These are phyloP conservation scores for Apistogramma diplotaenia DNA, from an alignment of 2,113 vertebrate species.

Conservation along the genomic window DNA sequence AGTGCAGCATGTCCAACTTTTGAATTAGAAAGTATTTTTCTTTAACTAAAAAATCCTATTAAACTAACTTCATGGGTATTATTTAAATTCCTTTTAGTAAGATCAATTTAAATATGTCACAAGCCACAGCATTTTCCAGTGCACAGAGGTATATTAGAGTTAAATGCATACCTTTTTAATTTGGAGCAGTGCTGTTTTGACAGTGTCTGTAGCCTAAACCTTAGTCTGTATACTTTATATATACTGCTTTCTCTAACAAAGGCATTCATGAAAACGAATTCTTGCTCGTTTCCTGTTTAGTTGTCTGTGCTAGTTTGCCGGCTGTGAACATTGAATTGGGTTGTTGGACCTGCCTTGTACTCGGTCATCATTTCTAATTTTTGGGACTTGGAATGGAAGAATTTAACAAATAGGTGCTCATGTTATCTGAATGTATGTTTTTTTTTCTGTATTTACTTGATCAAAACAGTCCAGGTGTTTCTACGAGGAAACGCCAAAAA, in stretches of 20 bases:
- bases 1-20: not conserved
- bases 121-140: not conserved
- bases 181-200: not conserved
- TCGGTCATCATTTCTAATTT: not conserved
- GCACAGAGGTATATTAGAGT: not conserved
- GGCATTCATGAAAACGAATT: not conserved
- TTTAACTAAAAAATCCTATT: not conserved
- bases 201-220: not conserved
- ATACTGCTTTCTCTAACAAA: not conserved
- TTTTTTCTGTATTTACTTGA: conserved; percentile 24
- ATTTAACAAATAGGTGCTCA: conserved; percentile 35
- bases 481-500: conserved; percentile 30
- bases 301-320: not conserved
- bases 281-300: not conserved
- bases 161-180: not conserved
- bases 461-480: conserved; percentile 31
- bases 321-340: not conserved
- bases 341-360: conserved; percentile 13
- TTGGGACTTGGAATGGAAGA: not conserved
- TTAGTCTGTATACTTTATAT: not conserved
- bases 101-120: not conserved
- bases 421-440: conserved; percentile 41
- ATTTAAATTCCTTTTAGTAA: not conserved
- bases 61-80: not conserved
- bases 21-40: not conserved